Conservation (phyloP, 2,888 invertebrate species). For the Eurytoma californica region DNA sequence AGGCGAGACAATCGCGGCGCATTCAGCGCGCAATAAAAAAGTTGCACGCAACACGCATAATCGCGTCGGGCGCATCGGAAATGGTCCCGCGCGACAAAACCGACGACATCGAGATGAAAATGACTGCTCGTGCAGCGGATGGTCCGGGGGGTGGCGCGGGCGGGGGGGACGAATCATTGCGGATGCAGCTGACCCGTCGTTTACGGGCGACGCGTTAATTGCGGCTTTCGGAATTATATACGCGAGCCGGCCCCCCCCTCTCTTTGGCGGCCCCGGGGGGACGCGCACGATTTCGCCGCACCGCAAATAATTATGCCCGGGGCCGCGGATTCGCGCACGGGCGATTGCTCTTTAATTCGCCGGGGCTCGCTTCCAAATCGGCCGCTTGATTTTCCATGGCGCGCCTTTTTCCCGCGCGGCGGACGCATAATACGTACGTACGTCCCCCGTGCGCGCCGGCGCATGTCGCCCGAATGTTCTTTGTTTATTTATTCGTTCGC, state of each 20-base stretch:
- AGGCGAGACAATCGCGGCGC: too few relatives aligned
- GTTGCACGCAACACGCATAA: too few relatives aligned
- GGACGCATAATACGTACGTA: too few relatives aligned
- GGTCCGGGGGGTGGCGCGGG: neutral
- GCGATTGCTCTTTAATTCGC: conserved; percentile 6
- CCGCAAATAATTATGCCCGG: conserved; percentile 49
- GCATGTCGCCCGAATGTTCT: too few relatives aligned
- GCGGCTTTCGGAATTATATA: conserved; percentile 55
- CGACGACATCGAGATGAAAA: conserved; percentile 26
- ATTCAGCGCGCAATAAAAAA: too few relatives aligned
- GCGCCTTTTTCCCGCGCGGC: too few relatives aligned
- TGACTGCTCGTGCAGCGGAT: neutral
- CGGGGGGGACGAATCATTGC: conserved; percentile 23
- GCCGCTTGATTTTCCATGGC: too few relatives aligned
- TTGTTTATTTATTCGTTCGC: too few relatives aligned
- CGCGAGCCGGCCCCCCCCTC: conserved; percentile 15
- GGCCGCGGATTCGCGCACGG: conserved; percentile 2
- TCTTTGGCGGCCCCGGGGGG: neutral
- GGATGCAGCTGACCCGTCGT: conserved; percentile 53
- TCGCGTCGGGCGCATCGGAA: too few relatives aligned
- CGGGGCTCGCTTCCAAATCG: neutral
- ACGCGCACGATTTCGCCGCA: conserved; percentile 36
- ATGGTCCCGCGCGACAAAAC: neutral
- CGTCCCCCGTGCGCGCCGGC: too few relatives aligned
- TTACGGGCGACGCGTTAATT: conserved; percentile 55